Base-by-base conservation (phyloP, 2,888 invertebrate genomes). In the Harpagoxenus sublaevis region DNA sequence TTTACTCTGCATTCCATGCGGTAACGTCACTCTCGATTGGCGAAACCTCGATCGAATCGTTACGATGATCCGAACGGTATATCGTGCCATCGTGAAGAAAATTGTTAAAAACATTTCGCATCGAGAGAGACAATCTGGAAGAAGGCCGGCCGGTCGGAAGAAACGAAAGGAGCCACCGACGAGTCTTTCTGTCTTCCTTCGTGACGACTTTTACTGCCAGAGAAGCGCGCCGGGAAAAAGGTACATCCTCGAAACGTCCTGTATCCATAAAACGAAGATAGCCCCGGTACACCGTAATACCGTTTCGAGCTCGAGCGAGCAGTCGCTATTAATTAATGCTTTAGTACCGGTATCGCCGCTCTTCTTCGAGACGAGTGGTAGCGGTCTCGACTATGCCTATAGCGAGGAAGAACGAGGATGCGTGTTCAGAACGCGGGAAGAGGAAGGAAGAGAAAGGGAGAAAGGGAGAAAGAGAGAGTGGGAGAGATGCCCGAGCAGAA, bases 311-410 rank as follows among this genome's bases (percentile, higher is more conserved):
- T 23, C 23, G 71, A 81, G 79, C 90, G 88, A 92, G 90, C 91
- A 92, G 90, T 92, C 89, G 92, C 92, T 93, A 94, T 94, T 94
- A 94, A 94, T 94, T 94, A 94, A 92, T 92, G 92, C 93, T 93
- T 93, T 92, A 92, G 93, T 93, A 92, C 92, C 89, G 89, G 92
- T 89, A 89, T 89, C 89, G 91, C 89, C 89, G 86, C 57, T 89
- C 78, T 86, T 62, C 81, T 84, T 75, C 86, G 84, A 77, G 78
- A 39, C 81, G 66, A 77, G 57, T 78, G 82, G 45, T 74, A 82
- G 82, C 63, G 75, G 63, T 65, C 71, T 82, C 63, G 82, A 35
- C 63, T 74, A 48, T 5, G 53, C 23, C 23, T 23, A 23, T 23
- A 23, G 42, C 51, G 18, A 65, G 9, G 53, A 75, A 83, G 55